These are phyloP conservation scores for Notechis scutatus DNA, from an alignment of 2,113 vertebrate genomes.

Conservation along the genomic window DNA sequence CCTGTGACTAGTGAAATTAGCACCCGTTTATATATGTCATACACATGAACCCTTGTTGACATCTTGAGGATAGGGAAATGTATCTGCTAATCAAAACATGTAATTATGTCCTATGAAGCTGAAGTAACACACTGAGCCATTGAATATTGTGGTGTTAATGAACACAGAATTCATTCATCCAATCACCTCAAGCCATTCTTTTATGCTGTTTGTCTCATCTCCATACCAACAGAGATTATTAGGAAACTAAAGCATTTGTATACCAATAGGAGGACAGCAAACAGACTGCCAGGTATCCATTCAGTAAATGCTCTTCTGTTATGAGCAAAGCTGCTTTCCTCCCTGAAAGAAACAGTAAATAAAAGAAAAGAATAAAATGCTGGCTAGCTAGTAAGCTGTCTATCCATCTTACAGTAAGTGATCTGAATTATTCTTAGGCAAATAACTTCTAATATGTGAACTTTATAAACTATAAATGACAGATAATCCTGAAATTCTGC, in stretches of 20 bases:
- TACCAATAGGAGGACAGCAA: not conserved
- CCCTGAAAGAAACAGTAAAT: not conserved
- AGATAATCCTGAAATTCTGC: not conserved
- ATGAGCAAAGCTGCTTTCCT: not conserved
- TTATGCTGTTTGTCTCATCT: constrained; percentile 27
- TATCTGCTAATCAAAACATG: constrained; percentile 42
- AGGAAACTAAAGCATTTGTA: not conserved
- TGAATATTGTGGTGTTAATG: constrained; percentile 31
- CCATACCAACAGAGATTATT: constrained; percentile 28
- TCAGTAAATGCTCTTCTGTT: constrained; percentile 9
- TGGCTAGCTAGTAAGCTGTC: not conserved
- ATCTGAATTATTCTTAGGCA: not conserved
- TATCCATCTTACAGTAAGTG: not conserved
- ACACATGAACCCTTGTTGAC: constrained; percentile 38
- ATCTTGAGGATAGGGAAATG: constrained; percentile 38
- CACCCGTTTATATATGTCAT: constrained; percentile 32
- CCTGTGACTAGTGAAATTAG: constrained; percentile 32
- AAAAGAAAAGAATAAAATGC: not conserved
- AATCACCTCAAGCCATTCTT: constrained; percentile 27
- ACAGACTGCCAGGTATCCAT: not conserved
- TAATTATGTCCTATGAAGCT: constrained; percentile 37
- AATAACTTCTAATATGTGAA: not conserved
- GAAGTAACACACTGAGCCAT: constrained; percentile 33
- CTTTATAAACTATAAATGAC: not conserved
- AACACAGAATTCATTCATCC: constrained; percentile 33